These are phyloP conservation scores for Suricata suricatta DNA, from an alignment of 2,113 vertebrate species.

Conservation along the genomic window DNA sequence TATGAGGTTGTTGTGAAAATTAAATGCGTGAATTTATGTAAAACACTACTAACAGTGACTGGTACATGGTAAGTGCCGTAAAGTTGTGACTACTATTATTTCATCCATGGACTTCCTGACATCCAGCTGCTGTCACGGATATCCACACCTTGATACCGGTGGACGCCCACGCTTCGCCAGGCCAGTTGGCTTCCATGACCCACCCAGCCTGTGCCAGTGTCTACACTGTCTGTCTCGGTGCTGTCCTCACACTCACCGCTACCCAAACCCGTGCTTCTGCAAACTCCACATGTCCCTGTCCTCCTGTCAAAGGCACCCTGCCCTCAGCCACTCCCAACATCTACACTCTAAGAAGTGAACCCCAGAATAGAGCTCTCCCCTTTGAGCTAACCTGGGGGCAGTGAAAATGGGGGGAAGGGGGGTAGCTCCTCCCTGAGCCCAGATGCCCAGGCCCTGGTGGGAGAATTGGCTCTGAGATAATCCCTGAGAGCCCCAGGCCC, in stretches of 20 bases:
- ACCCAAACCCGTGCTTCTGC: not conserved
- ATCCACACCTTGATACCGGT: not conserved
- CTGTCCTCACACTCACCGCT: not conserved
- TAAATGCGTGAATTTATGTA: not conserved
- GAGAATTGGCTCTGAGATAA: not conserved
- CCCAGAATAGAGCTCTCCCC: not conserved
- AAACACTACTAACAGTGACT: not conserved
- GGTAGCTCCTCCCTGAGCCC: not conserved
- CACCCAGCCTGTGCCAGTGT: not conserved
- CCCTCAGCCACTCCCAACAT: not conserved
- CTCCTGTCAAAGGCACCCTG: not conserved
- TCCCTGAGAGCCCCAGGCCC: not conserved
- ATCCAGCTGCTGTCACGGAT: not conserved
- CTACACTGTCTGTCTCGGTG: not conserved
- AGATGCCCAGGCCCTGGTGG: too few relatives aligned
- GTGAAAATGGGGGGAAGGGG: not conserved
- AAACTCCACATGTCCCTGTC: not conserved
- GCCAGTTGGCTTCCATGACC: not conserved
- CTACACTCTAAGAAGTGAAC: not conserved
- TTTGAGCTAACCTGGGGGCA: not conserved
- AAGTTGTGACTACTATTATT: not conserved
- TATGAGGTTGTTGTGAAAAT: not conserved
- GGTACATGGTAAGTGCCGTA: not conserved
- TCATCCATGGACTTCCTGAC: not conserved
- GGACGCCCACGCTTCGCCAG: not conserved